Base-by-base conservation (phyloP, 2,113 vertebrate genomes). In the Ictidomys tridecemlineatus region DNA sequence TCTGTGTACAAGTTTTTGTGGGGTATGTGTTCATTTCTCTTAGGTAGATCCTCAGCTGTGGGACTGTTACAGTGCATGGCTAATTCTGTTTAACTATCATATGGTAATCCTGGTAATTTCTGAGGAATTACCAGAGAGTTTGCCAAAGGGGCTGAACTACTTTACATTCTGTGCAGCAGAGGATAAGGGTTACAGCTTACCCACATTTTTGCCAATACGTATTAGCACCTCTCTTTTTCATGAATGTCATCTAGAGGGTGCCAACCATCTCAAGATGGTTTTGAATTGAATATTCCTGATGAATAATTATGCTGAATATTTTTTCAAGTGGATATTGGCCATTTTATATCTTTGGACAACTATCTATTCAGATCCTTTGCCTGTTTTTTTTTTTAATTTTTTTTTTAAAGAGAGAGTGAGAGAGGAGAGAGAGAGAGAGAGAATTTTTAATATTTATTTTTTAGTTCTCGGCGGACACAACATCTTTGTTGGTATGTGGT, bases 381-480 rank as follows among this genome's bases (percentile, higher is more conserved):
- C 30, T 34, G 89, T 65, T 96, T 83, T 85, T 63, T 96, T 83
- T 85, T 63, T n/a, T n/a, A n/a, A n/a, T n/a, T n/a, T n/a, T n/a
- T n/a, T n/a, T n/a, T n/a, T n/a, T n/a, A n/a, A n/a, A n/a, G n/a
- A n/a, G n/a, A n/a, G n/a, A n/a, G n/a, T n/a, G n/a, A n/a, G n/a
- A n/a, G n/a, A n/a, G n/a, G n/a, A n/a, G n/a, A n/a, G n/a, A n/a
- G n/a, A n/a, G n/a, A n/a, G n/a, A n/a, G n/a, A n/a, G n/a, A n/a
- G n/a, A n/a, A n/a, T n/a, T n/a, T n/a, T n/a, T n/a, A n/a, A n/a
- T n/a, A n/a, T n/a, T n/a, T n/a, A n/a, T n/a, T n/a, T n/a, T n/a
- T n/a, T n/a, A n/a, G n/a, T n/a, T n/a, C n/a, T n/a, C n/a, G n/a
- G n/a, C n/a, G n/a, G n/a, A n/a, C n/a, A n/a, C n/a, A n/a, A n/a